These are phyloP conservation scores for Trididemnum nubilum DNA, from an alignment of 23 tunicate species.

Conservation along the genomic window DNA sequence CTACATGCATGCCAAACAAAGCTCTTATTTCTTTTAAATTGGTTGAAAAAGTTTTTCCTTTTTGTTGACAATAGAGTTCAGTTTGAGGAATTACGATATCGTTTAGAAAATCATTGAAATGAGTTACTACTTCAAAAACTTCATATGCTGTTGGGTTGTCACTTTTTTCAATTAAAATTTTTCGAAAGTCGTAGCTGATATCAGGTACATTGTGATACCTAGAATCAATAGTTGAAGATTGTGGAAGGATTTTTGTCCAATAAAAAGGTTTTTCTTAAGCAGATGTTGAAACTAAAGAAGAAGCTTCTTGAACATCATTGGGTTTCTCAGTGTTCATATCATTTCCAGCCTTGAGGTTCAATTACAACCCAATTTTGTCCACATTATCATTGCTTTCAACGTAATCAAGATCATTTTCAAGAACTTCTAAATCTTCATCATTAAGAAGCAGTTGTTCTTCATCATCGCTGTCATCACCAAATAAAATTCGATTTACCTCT, in stretches of 20 bases:
- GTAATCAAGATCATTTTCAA: not conserved
- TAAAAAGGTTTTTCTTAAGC: too few species aligned
- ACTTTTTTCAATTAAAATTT: not conserved
- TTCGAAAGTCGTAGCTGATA: not conserved
- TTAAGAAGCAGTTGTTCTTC: not conserved
- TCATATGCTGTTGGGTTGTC: conserved; percentile 6
- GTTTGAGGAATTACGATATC: conserved; percentile 6
- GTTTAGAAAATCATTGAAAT: conserved; percentile 2
- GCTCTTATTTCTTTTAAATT: conserved; percentile 10
- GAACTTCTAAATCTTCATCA: conserved; percentile 11
- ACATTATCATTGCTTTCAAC: not conserved
- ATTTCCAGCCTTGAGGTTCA: not conserved
- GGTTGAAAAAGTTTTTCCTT: not conserved
- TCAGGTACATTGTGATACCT: too few species aligned
- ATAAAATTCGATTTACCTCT: not conserved
- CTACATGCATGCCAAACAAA: conserved; percentile 9
- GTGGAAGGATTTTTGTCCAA: too few species aligned
- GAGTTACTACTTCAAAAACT: not conserved
- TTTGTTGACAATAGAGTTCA: conserved; percentile 12
- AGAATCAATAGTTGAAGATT: too few species aligned
- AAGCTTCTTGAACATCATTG: too few species aligned
- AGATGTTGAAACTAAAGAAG: too few species aligned
- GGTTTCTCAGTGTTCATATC: too few species aligned
- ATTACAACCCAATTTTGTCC: not conserved
- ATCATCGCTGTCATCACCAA: not conserved